Conservation (phyloP, 2,113 vertebrate genomes). For the Planiliza haematocheilus region DNA sequence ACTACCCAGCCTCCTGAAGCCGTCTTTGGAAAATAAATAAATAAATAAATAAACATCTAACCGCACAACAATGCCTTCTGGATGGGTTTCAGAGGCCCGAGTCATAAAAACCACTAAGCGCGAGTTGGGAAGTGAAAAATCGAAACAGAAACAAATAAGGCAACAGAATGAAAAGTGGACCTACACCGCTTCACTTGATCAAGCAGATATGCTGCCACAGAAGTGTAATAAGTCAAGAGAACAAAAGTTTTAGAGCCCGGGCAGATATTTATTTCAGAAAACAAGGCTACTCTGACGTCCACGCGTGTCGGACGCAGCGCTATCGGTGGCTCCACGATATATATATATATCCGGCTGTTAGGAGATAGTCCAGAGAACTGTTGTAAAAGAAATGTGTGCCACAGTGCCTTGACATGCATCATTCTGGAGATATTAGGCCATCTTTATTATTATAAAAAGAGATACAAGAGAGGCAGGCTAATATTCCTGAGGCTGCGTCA, state of each 20-base stretch:
- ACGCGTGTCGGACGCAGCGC: too few species aligned
- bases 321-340: too few species aligned
- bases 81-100: conserved; percentile 11
- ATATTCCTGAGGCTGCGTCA: too few species aligned
- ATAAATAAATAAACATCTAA: neutral
- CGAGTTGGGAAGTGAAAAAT: neutral
- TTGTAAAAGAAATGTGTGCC: too few species aligned
- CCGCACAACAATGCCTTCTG: neutral
- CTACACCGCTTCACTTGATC: neutral
- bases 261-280: neutral
- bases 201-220: neutral
- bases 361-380: too few species aligned
- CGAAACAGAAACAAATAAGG: neutral
- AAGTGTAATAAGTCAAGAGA: conserved; percentile 7
- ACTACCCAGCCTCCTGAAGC: neutral
- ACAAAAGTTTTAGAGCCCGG: neutral
- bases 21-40: neutral
- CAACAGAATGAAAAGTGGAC: conserved; percentile 5
- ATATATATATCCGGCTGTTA: too few species aligned
- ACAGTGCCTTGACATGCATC: too few species aligned
- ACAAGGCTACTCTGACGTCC: neutral
- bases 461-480: too few species aligned
- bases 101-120: neutral
- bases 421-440: too few species aligned
- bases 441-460: too few species aligned